Evolutionary conservation across 2,888 invertebrate genomes (phyloP), one percentile per base, ranked within the genome.

Genomic region (Frankliniella fusca): DNA sequence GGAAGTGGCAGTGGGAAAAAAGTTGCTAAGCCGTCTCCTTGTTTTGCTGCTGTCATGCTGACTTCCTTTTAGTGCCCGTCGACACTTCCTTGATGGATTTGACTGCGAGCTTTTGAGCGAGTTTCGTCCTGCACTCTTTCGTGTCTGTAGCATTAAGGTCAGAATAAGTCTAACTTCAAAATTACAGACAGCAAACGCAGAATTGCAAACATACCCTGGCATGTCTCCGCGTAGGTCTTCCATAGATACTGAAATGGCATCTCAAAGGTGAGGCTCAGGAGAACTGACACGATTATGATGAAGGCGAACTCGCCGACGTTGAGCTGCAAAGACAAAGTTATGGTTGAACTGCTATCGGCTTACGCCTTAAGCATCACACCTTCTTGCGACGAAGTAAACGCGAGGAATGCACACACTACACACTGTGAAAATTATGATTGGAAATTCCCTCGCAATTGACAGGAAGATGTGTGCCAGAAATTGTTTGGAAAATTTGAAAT

Each of bases 181-280:
- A 38, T 38, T 38, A 3, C 2, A 3, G 5, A 38, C 2, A 38
- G 38, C 3, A 38, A 38, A 38, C 38, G 5, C 38, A 38, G 38
- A 38, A 38, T 38, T 38, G 2, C 5, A 38, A 38, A 3, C 82
- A 28, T 82, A 84, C 80, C 79, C 82, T 18, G 38, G 83, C 65
- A 48, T 81, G 12, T 50, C 49, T 82, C 82, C 50, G 54, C 82
- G 80, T 80, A 82, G 28, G 90, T 89, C 87, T 89, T 90, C 85
- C 90, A 89, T 12, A 91, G 87, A 86, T 91, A 89, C 86, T 90
- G 91, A 86, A 91, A 91, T 0, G 92, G 92, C 89, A 92, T 90
- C 87, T 92, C 92, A 82, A 92, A 89, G 79, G 90, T 86, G 61
- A 91, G 88, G 0, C 91, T 91, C 65, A 91, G 86, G 20, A 89